Evolutionary conservation across 2,888 invertebrate genomes (phyloP).

Genomic region (Philereme transversata): DNA sequence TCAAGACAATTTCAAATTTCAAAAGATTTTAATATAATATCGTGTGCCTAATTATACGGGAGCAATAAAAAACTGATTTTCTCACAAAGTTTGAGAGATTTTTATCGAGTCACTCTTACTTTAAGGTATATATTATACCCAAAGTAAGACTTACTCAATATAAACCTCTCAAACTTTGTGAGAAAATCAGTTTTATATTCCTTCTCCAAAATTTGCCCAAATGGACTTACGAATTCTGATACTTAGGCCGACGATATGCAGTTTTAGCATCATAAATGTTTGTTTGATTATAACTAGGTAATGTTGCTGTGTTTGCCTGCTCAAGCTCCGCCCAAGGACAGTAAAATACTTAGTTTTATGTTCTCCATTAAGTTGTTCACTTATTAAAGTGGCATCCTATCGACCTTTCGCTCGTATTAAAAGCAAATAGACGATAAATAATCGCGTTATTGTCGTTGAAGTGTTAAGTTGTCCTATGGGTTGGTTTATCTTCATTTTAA

Average conservation of each 20-base stretch:
- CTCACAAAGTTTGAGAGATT: too few species aligned
- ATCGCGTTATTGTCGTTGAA: constrained; percentile 29
- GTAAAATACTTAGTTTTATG: constrained; percentile 31
- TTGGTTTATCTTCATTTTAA: constrained; percentile 6
- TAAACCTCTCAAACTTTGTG: too few species aligned
- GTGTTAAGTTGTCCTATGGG: constrained; percentile 21
- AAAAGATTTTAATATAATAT: too few species aligned
- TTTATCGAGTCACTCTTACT: too few species aligned
- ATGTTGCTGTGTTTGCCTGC: constrained; percentile 10
- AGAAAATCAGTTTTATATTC: too few species aligned
- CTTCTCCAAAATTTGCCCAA: too few species aligned
- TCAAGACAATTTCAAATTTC: constrained; percentile 8
- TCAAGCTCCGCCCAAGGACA: constrained; percentile 6
- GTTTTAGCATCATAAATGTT: constrained; percentile 7
- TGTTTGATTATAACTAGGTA: constrained; percentile 14
- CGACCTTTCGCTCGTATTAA: constrained; percentile 42
- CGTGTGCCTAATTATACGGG: too few species aligned
- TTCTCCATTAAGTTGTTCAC: constrained; percentile 35
- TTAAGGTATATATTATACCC: too few species aligned
- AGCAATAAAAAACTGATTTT: too few species aligned
- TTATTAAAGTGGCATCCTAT: constrained; percentile 32
- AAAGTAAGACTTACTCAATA: too few species aligned
- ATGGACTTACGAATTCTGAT: too few species aligned
- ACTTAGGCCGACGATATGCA: neutral
- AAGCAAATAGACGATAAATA: constrained; percentile 36